Conservation (phyloP, 2,113 vertebrate genomes). For the Phalacrocorax pelagicus region DNA sequence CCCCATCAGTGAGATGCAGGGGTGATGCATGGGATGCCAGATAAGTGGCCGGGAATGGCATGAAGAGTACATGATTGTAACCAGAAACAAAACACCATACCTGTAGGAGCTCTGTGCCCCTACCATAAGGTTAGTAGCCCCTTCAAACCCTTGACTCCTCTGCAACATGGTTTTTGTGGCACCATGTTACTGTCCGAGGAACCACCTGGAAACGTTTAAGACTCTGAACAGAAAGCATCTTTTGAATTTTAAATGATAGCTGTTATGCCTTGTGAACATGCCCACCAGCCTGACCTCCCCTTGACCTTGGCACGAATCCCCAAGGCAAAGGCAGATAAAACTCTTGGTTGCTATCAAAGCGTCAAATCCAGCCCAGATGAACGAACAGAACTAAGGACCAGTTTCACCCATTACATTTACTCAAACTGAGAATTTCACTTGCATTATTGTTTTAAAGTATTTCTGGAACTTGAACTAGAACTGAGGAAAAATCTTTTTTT, state of each 20-base stretch:
- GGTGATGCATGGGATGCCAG: neutral
- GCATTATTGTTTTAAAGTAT: neutral
- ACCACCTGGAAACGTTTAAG: neutral
- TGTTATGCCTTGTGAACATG: neutral
- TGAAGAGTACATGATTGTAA: neutral
- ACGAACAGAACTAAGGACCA: neutral
- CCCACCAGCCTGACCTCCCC: neutral
- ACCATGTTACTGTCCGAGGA: neutral
- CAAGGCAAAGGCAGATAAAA: neutral
- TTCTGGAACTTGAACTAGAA: neutral
- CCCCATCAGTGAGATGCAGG: neutral
- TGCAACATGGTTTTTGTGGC: neutral
- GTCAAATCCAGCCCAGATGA: neutral
- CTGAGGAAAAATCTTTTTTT: neutral
- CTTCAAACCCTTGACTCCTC: neutral
- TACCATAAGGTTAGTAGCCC: neutral
- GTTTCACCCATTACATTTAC: neutral
- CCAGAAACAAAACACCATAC: neutral
- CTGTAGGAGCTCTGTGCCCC: neutral
- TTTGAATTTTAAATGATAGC: neutral
- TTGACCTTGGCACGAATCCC: neutral
- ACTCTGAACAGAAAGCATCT: neutral
- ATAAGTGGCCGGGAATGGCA: neutral
- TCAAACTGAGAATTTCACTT: neutral
- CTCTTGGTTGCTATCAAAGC: neutral